Base-by-base conservation (phyloP, 2,888 invertebrate species). In the Brachynemurus nebulosus region DNA sequence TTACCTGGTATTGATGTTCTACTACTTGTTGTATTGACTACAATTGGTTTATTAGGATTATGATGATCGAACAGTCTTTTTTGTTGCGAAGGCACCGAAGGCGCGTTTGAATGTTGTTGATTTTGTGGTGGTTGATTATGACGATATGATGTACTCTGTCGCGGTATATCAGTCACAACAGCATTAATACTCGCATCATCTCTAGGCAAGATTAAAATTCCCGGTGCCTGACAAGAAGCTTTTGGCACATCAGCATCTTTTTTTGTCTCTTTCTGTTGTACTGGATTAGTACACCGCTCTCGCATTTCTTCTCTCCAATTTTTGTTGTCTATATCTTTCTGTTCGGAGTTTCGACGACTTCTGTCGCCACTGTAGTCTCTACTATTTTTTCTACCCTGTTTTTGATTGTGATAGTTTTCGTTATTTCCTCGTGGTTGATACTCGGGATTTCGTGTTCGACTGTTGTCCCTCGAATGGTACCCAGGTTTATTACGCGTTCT, bases 21-120 rank as follows among this genome's bases (percentile, higher is more conserved):
- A 44, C 60, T 63, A 47, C 65, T 66, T 7, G 66, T 59, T 19
- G 69, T 64, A 54, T 74, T 76, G 47, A 82, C 74, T 51, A 83
- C 71, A 49, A 85, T 84, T 16, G 83, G 83, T 64, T 78, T 81
- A 47, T 73, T 74, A 1, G 78, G 78, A 60, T 78, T 78, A 51
- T 72, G 72, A 2, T 74, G 77, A 60, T 78, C 75, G 52, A 69
- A 78, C 5, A 78, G 60, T 12, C 69, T 72, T 53, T 71, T 69
- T 51, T 69, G 68, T 41, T 64, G 60, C 6, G 25, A 5, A 3
- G 16, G 9, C 12, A n/a, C 16, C 8, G 14, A 9, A 19, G 14
- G 18, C 14, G 25, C 4, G 38, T 17, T 37, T n/a, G 27, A 41
- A 2, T 45, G 49, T 40, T 50, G 48, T n/a, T n/a, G 40, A 33